Percentiles rank a stretch among this genome's conserved stretches.
These are phyloP conservation scores for Drosophila subsilvestris DNA, from an alignment of 2,888 invertebrate species.

Conservation along the genomic window DNA sequence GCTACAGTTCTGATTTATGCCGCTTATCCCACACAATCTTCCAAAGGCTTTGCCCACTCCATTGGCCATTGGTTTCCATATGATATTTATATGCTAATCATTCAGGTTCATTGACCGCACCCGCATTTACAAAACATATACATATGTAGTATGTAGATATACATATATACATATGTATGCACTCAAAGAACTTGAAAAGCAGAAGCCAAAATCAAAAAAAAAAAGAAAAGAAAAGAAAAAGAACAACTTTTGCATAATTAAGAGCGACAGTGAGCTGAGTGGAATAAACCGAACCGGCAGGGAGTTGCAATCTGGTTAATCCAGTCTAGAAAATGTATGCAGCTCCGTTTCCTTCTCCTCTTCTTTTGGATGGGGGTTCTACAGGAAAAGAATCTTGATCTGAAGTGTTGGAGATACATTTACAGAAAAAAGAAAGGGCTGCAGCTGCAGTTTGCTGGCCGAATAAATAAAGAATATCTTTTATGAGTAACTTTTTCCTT, in stretches of 20 bases:
- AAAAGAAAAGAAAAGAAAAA: not conserved
- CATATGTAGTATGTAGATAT: no score
- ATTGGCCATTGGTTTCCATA: not conserved
- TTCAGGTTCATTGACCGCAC: conserved; percentile 60
- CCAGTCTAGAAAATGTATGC: conserved; percentile 54
- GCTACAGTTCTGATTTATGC: not conserved
- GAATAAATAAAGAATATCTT: no score
- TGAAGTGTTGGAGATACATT: not conserved
- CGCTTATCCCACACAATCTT: not conserved
- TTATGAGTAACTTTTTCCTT: no score
- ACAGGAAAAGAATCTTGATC: not conserved
- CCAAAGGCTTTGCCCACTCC: conserved; percentile 2
- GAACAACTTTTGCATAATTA: conserved; percentile 64
- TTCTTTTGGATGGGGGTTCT: not conserved
- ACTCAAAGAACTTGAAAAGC: conserved; percentile 22
- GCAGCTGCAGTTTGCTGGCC: no score
- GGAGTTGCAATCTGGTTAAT: conserved; percentile 58
- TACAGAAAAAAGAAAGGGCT: no score
- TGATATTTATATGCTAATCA: conserved; percentile 24
- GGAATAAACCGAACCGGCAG: conserved; percentile 51
- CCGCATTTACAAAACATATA: conserved; percentile 35
- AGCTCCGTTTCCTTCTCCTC: conserved; percentile 21
- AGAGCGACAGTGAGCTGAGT: conserved; percentile 15
- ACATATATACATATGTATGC: conserved; percentile 12
- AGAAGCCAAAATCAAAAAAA: not conserved